phyloP scores from a whole-genome alignment of 2,113 vertebrate genomes.

The Gasterosteus nipponicus region DNA sequence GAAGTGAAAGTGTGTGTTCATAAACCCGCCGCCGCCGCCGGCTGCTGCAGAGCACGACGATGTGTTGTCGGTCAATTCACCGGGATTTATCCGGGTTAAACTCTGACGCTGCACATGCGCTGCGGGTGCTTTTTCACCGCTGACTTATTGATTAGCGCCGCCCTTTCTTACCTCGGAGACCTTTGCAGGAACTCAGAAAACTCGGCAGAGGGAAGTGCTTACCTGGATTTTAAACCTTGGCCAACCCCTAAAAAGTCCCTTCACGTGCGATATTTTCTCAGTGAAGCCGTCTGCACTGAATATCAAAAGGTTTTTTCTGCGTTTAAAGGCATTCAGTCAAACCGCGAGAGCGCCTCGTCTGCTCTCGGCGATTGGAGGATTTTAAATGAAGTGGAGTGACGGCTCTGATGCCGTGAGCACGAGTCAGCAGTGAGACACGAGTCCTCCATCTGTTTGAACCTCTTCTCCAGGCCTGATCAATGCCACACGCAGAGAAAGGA shows the following conservation, averaged over 20 bases:
- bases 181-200: neutral
- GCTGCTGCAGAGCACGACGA: slow-evolving; percentile 14
- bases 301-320: neutral
- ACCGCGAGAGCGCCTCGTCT: neutral
- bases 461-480: neutral
- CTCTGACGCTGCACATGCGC: neutral
- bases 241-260: neutral
- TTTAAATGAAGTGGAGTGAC: neutral
- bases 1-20: slow-evolving; percentile 35
- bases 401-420: neutral
- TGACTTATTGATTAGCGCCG: slow-evolving; percentile 21
- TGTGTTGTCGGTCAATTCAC: slow-evolving; percentile 40
- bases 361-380: too few relatives aligned
- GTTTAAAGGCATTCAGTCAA: neutral
- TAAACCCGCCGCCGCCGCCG: slow-evolving; percentile 13
- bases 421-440: neutral
- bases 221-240: neutral
- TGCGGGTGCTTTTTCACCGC: slow-evolving; percentile 21
- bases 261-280: slow-evolving; percentile 2
- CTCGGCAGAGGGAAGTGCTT: slow-evolving; percentile 2
- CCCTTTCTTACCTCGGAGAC: neutral
- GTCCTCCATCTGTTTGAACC: neutral
- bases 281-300: neutral
- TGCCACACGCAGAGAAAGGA: neutral
- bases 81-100: slow-evolving; percentile 41